Evolutionary conservation across 2,113 vertebrate genomes (phyloP).

Genomic region (Junco hyemalis): DNA sequence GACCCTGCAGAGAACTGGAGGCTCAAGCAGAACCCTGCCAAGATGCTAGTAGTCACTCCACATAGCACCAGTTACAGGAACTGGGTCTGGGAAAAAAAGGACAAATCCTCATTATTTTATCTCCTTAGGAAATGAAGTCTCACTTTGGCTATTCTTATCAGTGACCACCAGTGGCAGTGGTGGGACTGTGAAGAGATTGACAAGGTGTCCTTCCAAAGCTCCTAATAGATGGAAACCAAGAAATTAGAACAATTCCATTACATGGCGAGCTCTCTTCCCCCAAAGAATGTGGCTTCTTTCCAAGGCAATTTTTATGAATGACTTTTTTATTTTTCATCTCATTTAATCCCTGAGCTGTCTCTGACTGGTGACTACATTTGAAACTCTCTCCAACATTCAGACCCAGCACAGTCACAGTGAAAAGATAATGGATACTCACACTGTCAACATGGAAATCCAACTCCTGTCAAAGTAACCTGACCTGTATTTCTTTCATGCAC

Average conservation of each 20-base stretch:
- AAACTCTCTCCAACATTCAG: background rate
- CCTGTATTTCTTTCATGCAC: background rate
- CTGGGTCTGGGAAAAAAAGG: background rate
- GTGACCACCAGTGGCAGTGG: background rate
- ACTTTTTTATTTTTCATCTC: background rate
- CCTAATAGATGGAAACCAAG: background rate
- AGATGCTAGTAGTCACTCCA: background rate
- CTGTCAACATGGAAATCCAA: background rate
- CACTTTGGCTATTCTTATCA: background rate
- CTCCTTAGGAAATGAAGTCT: background rate
- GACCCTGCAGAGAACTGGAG: fast-evolving
- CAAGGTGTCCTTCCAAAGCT: background rate
- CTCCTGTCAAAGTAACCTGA: background rate
- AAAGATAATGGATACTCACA: background rate
- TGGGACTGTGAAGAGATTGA: background rate
- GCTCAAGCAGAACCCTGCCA: background rate
- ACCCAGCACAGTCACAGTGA: background rate
- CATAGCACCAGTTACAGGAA: background rate
- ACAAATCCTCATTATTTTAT: background rate
- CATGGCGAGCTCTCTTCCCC: background rate
- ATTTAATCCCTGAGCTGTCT: background rate
- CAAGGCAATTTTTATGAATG: background rate
- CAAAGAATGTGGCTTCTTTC: background rate
- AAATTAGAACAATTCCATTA: background rate
- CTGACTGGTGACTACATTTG: background rate